Evolutionary conservation across 2,113 vertebrate species (phyloP).

Genomic region (Mesoclemmys tuberculata): DNA sequence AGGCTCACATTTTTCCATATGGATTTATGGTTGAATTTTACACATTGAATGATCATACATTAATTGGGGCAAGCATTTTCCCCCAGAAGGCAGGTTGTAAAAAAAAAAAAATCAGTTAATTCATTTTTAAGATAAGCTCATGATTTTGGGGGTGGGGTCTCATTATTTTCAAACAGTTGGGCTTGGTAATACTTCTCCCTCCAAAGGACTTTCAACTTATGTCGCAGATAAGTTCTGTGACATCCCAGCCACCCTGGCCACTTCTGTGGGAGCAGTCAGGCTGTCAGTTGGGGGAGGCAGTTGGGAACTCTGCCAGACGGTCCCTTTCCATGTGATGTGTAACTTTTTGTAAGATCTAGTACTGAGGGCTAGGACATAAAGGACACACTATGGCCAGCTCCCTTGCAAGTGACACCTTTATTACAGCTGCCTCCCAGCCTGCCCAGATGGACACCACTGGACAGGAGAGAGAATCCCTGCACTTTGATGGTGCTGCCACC

Average conservation of each 20-base stretch:
- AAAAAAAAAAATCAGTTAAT: too few species aligned
- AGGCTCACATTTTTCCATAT: too few species aligned
- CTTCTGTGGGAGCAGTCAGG: neutral
- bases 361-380: neutral
- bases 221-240: neutral
- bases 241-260: neutral
- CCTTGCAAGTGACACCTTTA: neutral
- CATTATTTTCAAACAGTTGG: too few species aligned
- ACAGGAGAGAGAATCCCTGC: accelerated
- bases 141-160: too few species aligned
- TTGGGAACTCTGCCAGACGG: neutral
- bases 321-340: neutral
- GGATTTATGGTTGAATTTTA: too few species aligned
- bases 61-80: too few species aligned
- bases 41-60: too few species aligned
- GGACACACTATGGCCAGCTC: neutral
- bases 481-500: neutral
- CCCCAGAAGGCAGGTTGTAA: too few species aligned
- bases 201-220: slow-evolving; percentile 24
- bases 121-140: too few species aligned
- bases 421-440: neutral
- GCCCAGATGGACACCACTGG: neutral
- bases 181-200: neutral
- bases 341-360: neutral
- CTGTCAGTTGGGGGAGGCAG: neutral